phyloP scores from a whole-genome alignment of 2,113 vertebrate genomes.

The Dicerorhinus sumatrensis region DNA sequence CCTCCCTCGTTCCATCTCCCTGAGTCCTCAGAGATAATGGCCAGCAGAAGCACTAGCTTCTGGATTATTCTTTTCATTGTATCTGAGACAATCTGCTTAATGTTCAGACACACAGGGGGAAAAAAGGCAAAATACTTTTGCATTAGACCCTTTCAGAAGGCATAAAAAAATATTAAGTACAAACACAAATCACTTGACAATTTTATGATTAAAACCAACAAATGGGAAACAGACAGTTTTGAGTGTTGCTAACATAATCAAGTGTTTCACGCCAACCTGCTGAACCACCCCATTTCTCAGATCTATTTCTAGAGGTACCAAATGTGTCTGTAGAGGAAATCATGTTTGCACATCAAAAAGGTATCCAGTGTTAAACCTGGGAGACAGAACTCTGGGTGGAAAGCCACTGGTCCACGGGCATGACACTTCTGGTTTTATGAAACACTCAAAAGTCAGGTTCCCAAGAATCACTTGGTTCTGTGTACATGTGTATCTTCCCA shows the following conservation, averaged over 20 bases:
- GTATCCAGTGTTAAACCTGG: neutral
- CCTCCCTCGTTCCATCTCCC: neutral
- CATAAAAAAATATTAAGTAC: slow-evolving; percentile 28
- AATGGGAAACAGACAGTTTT: slow-evolving; percentile 69
- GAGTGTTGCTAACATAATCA: slow-evolving; percentile 44
- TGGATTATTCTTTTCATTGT: neutral
- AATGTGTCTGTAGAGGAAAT: slow-evolving; percentile 14
- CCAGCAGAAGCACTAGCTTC: neutral
- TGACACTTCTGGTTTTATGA: neutral
- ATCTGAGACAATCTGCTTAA: slow-evolving; percentile 49
- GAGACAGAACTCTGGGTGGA: neutral
- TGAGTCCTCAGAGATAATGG: neutral
- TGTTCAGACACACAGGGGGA: neutral
- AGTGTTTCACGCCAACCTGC: neutral
- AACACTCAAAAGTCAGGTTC: slow-evolving; percentile 30
- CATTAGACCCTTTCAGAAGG: slow-evolving; percentile 60
- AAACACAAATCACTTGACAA: slow-evolving; percentile 71
- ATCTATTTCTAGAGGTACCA: slow-evolving; percentile 13
- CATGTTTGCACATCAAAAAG: neutral
- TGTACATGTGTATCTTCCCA: neutral
- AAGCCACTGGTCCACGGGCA: neutral
- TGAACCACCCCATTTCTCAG: slow-evolving; percentile 8
- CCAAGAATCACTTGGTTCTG: neutral
- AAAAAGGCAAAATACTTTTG: slow-evolving; percentile 1
- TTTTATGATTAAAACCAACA: slow-evolving; percentile 77